A percentile compares a stretch with the other conserved stretches of the same genome.
Conservation (phyloP, 2,113 vertebrate species). For the Prietella phreatophila region DNA sequence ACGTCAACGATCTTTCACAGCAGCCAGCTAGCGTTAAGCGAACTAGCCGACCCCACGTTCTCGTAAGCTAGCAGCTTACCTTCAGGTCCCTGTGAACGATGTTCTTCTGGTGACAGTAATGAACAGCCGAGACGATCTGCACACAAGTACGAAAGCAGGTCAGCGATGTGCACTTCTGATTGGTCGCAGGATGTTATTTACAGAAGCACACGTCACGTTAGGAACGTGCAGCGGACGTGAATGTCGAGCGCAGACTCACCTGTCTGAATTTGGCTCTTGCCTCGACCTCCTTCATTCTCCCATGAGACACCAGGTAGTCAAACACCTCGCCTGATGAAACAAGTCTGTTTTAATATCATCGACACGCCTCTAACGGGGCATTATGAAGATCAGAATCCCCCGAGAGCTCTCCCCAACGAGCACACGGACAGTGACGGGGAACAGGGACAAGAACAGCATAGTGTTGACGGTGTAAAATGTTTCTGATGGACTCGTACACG, state of each 20-base stretch:
- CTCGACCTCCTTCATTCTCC: constrained; percentile 95
- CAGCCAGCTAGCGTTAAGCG: not conserved
- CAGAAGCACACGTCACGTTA: not conserved
- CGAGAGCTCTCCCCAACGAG: no score
- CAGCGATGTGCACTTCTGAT: not conserved
- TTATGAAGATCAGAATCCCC: no score
- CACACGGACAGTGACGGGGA: no score
- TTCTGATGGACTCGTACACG: not conserved
- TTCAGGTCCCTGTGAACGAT: constrained; percentile 92
- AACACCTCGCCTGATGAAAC: constrained; percentile 77
- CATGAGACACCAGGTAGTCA: constrained; percentile 93
- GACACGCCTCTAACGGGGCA: not conserved
- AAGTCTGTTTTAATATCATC: not conserved
- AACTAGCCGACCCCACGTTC: not conserved
- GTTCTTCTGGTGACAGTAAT: constrained; percentile 94
- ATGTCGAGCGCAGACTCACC: constrained; percentile 49
- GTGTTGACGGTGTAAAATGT: not conserved
- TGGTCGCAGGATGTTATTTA: not conserved
- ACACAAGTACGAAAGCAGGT: not conserved
- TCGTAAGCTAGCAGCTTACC: constrained; percentile 66
- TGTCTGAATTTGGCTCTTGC: constrained; percentile 83
- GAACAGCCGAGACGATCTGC: constrained; percentile 90
- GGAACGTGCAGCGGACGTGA: no score
- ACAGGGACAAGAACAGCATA: not conserved
- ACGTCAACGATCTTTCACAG: no score